Percentiles rank a stretch among this genome's conserved stretches.
These are phyloP conservation scores for Teleogryllus oceanicus DNA, from an alignment of 2,888 invertebrate species.

Conservation along the genomic window DNA sequence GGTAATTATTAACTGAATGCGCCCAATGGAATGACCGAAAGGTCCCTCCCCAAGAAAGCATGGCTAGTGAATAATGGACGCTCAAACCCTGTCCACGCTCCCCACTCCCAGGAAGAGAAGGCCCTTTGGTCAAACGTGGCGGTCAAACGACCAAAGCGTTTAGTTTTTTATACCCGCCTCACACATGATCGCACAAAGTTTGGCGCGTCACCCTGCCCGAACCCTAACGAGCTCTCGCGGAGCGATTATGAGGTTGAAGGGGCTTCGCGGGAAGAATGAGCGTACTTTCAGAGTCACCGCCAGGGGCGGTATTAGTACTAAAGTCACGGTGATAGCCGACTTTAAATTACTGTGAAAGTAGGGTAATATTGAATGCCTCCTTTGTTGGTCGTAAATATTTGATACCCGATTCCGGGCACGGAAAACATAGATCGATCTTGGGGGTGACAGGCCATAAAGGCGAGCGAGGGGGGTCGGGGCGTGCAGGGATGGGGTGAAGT, in stretches of 20 bases:
- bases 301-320: not conserved
- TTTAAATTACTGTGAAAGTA: conserved; percentile 18
- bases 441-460: conserved; percentile 18
- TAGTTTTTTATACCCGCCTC: conserved; percentile 4
- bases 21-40: no score
- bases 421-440: conserved; percentile 18
- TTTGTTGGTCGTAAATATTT: conserved; percentile 18
- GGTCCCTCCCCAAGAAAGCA: no score
- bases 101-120: no score
- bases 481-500: not conserved
- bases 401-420: conserved; percentile 18
- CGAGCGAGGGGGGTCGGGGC: not conserved
- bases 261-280: not conserved
- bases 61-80: no score
- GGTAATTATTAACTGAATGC: no score
- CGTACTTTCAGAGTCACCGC: not conserved
- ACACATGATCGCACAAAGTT: not conserved
- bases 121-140: no score
- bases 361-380: conserved; percentile 18
- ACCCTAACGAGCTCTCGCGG: not conserved
- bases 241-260: not conserved
- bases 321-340: conserved; percentile 18
- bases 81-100: no score
- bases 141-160: not conserved
- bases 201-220: not conserved